Evolutionary conservation across 2,888 invertebrate species (phyloP), one percentile per base, ranked within the genome.

Genomic region (Griposia aprilina): DNA sequence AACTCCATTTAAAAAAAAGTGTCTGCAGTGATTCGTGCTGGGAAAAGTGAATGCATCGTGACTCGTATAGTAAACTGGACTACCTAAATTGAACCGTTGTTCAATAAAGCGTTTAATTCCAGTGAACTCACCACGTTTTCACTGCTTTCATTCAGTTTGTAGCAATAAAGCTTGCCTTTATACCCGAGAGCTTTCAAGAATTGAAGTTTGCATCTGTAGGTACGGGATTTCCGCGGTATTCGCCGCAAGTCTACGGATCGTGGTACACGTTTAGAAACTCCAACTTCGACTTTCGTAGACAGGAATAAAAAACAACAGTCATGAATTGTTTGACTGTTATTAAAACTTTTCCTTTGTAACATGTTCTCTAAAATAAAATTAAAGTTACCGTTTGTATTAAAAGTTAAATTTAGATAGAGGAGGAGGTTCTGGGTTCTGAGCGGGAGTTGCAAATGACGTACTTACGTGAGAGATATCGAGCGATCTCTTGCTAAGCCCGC

Each of bases 361-460:
- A 91, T 91, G 83, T 88, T 88, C 89, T 90, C 86, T 87, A 89
- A 89, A 91, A 91, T 90, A 90, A 92, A 92, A 92, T 93, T 91
- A 90, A 93, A 93, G 91, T 92, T 91, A 92, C 84, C 86, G 88
- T 92, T 93, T 91, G 88, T 88, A 91, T 93, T 91, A 92, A 90
- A 91, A 91, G 89, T 90, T 89, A 90, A 90, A 89, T 90, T 92
- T 85, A 84, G 89, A 87, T 87, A 87, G 89, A 80, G 23, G 85
- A 91, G 90, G 90, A 91, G 92, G 91, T 93, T 91, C 91, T 90
- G 88, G 87, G 88, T 81, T 90, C 90, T 90, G 87, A 89, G 90
- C 90, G 90, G 86, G 83, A 92, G 92, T 92, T 94, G 93, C 91
- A 94, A 96, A 96, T 94, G 94, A 94, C 92, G 94, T 94, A 94